Evolutionary conservation across 1,140 invertebrate species (phyloP), one percentile per base, ranked within the genome.

Genomic region (Drosophila ercepeae): DNA sequence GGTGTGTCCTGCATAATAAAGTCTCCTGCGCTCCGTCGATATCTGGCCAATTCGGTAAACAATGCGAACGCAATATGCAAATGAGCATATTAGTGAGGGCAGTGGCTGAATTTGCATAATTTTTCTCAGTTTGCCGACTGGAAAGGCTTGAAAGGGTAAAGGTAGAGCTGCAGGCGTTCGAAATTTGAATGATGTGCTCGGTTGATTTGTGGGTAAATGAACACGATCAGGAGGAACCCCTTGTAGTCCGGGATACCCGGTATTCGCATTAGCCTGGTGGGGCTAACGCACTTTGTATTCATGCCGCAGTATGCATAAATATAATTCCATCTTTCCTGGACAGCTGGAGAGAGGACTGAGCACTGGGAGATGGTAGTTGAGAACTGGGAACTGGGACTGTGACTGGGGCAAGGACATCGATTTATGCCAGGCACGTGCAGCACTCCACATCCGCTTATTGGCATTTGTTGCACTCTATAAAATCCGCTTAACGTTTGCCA

Each of bases 401-500:
- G 36, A 39, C 36, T 39, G 41, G 64, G 18, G 3, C 21, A 39
- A 53, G 23, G 48, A 52, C 70, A 74, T 74, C 81, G 73, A 88
- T 77, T 81, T 76, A 81, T 86, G 76, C 82, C 44, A 19, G 18
- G 76, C 81, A 86, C 81, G 81, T 86, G 72, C 81, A 45, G 16
- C 9, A 14, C 32, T 48, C 57, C 34, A 29, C 44, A 46, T 51
- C 50, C 59, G 48, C 63, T 76, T 77, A 75, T 81, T 88, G 81
- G 81, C 82, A 88, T 86, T 86, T 86, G 81, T 86, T 86, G 81
- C 81, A 86, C 81, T 88, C 84, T 81, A 81, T 81, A 69, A 88
- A 86, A 86, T 86, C 81, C 81, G 77, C 81, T 86, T 86, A 86
- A 81, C 76, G 73, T 65, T 55, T 74, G 34, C 68, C 73, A 23